These are phyloP conservation scores for Microtus ochrogaster DNA, from an alignment of 2,113 vertebrate genomes.

Conservation along the genomic window DNA sequence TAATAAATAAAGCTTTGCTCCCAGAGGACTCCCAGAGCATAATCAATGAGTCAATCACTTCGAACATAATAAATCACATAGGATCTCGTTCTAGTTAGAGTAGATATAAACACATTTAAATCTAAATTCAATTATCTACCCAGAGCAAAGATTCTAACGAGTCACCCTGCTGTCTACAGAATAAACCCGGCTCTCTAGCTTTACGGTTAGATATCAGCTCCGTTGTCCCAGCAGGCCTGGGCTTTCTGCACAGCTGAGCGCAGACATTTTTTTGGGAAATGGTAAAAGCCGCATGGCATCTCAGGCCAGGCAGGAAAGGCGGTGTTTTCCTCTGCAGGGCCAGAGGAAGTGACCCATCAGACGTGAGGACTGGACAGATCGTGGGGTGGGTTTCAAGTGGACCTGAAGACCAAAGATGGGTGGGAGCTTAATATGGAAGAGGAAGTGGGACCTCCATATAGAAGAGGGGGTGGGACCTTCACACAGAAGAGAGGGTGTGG, in stretches of 20 bases:
- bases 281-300: not conserved
- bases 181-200: not conserved
- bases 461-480: not conserved
- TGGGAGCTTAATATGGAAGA: not conserved
- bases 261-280: not conserved
- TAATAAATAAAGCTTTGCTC: not conserved
- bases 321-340: slow-evolving; percentile 71
- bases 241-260: not conserved
- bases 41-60: not conserved
- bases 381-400: not conserved
- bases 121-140: not conserved
- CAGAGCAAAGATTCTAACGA: not conserved
- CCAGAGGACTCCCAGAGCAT: not conserved
- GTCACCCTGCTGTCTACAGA: not conserved
- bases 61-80: not conserved
- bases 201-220: not conserved
- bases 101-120: not conserved
- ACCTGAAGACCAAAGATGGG: not conserved
- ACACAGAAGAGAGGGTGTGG: not conserved
- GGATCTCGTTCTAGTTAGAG: not conserved
- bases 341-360: slow-evolving; percentile 59
- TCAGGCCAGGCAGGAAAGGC: slow-evolving; percentile 68
- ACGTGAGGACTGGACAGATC: accelerated
- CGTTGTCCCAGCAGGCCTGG: not conserved
- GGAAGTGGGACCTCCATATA: not conserved